These are phyloP conservation scores for Turnix velox DNA, from an alignment of 2,113 vertebrate genomes.

Conservation along the genomic window DNA sequence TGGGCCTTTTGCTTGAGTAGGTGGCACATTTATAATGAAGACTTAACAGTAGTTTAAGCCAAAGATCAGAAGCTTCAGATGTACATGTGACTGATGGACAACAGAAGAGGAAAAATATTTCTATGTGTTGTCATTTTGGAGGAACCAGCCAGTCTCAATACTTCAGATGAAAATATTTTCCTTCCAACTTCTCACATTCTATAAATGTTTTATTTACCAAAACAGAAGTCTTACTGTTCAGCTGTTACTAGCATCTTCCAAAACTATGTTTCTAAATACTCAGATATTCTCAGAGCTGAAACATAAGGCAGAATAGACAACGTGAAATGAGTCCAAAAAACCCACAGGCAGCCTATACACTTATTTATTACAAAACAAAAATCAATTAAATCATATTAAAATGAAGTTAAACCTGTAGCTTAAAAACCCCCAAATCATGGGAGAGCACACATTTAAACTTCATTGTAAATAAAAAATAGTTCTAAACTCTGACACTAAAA, in stretches of 20 bases:
- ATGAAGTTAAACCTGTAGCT: neutral
- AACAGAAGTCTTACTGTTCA: neutral
- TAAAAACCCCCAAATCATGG: neutral
- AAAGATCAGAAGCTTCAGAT: neutral
- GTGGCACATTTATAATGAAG: constrained; percentile 41
- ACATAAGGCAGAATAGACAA: neutral
- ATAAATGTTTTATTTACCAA: neutral
- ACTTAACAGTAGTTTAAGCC: neutral
- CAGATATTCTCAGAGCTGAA: neutral
- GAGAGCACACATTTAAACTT: neutral
- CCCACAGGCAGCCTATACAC: neutral
- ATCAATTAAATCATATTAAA: neutral
- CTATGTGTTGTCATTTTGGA: neutral
- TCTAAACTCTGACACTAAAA: neutral
- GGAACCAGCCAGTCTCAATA: neutral
- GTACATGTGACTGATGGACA: neutral
- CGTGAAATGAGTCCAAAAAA: neutral
- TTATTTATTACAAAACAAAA: neutral
- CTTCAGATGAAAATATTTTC: neutral
- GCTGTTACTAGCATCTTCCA: neutral
- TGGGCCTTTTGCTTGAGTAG: constrained; percentile 10
- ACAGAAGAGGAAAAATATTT: neutral
- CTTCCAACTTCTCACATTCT: neutral
- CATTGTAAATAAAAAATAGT: neutral
- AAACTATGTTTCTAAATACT: neutral